Evolutionary conservation across 2,113 vertebrate genomes (phyloP).

Genomic region (Phycodurus eques): DNA sequence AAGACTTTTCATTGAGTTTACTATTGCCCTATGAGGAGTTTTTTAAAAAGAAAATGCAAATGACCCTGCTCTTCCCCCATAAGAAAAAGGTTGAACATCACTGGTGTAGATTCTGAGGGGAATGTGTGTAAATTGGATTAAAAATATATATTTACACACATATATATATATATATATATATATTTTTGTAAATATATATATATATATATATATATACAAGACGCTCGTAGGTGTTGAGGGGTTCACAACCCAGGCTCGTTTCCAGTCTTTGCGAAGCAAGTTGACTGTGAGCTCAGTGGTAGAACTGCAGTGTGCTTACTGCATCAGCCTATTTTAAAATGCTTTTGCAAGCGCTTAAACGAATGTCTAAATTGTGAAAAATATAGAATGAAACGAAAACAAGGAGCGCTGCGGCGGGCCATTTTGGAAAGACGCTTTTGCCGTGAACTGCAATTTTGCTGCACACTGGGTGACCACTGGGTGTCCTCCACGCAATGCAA

Average conservation of each 20-base stretch:
- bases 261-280: too few relatives aligned
- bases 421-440: background rate
- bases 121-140: too few relatives aligned
- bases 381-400: background rate
- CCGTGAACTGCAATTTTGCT: slow-evolving; percentile 5
- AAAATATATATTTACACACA: too few relatives aligned
- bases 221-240: too few relatives aligned
- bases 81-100: too few relatives aligned
- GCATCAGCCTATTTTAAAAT: background rate
- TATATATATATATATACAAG: too few relatives aligned
- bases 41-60: too few relatives aligned
- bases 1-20: background rate
- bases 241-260: too few relatives aligned
- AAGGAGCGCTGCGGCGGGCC: background rate
- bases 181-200: too few relatives aligned
- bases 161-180: too few relatives aligned
- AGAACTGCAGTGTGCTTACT: background rate
- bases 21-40: background rate
- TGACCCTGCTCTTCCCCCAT: too few relatives aligned
- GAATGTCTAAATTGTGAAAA: background rate
- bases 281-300: background rate
- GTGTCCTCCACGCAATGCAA: slow-evolving; percentile 71
- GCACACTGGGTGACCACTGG: slow-evolving; percentile 60
- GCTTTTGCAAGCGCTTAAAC: background rate
- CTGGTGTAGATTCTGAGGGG: too few relatives aligned